phyloP scores from a whole-genome alignment of 2,113 vertebrate genomes.

The Chaetops frenatus region DNA sequence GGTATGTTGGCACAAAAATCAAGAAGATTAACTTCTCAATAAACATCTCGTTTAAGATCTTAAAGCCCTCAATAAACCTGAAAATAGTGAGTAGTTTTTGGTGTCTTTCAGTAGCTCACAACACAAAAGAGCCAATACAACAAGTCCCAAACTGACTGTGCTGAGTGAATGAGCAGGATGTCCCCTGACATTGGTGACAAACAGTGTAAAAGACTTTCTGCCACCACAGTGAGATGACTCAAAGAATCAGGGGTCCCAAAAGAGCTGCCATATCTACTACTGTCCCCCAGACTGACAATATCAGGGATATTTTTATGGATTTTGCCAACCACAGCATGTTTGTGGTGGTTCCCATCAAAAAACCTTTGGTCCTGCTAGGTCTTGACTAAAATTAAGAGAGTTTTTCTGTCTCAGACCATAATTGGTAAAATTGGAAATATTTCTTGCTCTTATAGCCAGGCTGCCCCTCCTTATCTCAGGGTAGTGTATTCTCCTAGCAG shows the following conservation, averaged over 20 bases:
- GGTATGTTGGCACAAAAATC: neutral
- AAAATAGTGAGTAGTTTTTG: neutral
- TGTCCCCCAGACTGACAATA: neutral
- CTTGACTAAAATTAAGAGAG: neutral
- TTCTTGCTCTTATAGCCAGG: neutral
- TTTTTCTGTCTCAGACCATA: neutral
- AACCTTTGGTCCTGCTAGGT: neutral
- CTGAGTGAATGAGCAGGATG: neutral
- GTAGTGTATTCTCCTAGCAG: neutral
- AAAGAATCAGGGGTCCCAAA: neutral
- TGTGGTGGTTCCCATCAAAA: neutral
- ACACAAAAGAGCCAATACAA: neutral
- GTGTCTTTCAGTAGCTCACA: neutral
- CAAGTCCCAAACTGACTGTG: accelerated
- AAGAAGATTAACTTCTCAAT: neutral
- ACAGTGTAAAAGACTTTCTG: neutral
- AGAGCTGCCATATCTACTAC: neutral
- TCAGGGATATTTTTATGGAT: neutral
- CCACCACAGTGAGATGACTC: neutral
- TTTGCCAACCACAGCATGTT: neutral
- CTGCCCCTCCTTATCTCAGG: neutral
- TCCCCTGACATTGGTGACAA: neutral
- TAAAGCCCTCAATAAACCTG: neutral
- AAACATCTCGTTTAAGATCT: neutral
- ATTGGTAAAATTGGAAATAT: neutral